Evolutionary conservation across 2,888 invertebrate genomes (phyloP).

Genomic region (Eilema depressum): DNA sequence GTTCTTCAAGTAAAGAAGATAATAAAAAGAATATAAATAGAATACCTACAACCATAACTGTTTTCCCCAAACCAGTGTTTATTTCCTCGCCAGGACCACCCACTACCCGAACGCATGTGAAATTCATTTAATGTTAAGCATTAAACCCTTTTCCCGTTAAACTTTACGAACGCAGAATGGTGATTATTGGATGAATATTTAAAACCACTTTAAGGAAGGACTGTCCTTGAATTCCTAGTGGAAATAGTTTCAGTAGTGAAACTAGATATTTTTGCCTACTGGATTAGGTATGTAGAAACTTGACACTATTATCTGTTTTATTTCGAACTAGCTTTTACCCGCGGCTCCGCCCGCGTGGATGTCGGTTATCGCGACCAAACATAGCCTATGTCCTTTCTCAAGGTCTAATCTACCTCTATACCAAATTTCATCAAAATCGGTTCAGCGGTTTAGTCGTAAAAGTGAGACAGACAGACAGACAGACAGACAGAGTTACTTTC

Average conservation of each 20-base stretch:
- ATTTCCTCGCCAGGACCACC: background rate
- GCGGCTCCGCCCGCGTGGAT: no score
- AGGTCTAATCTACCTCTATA: no score
- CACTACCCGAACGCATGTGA: conserved; percentile 7
- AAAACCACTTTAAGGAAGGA: conserved; percentile 44
- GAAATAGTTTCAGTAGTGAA: background rate
- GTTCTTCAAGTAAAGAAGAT: background rate
- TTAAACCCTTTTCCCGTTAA: conserved; percentile 29
- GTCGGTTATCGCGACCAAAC: no score
- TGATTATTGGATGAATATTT: conserved; percentile 52
- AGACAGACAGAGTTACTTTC: no score
- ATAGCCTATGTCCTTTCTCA: no score
- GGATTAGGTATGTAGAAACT: background rate
- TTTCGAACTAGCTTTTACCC: no score
- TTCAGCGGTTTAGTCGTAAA: no score
- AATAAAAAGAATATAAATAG: background rate
- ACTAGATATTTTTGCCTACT: background rate
- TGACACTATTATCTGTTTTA: background rate
- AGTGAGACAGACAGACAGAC: no score
- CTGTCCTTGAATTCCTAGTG: conserved; percentile 8
- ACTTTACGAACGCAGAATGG: conserved; percentile 32
- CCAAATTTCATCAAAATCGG: no score
- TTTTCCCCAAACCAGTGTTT: background rate
- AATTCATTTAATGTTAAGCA: conserved; percentile 33
- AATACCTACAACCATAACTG: background rate